phyloP scores from a whole-genome alignment of 2,888 invertebrate genomes.

The Orthosia gracilis region DNA sequence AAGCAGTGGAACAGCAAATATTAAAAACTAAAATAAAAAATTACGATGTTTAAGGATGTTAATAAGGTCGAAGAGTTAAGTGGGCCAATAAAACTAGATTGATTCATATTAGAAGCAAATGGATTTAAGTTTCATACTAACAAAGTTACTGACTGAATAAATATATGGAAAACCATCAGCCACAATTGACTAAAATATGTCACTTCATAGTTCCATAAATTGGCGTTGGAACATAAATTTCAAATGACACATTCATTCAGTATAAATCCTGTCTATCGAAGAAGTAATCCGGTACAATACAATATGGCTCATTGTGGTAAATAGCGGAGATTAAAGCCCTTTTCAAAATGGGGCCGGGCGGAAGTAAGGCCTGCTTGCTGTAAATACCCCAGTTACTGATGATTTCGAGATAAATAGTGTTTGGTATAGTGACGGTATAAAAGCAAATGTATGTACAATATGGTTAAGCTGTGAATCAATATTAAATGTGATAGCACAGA shows the following conservation, averaged over 20 bases:
- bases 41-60: too few species aligned
- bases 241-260: slow-evolving; percentile 38
- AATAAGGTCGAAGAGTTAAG: too few species aligned
- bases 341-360: slow-evolving; percentile 47
- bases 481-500: too few species aligned
- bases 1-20: too few species aligned
- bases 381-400: slow-evolving; percentile 38
- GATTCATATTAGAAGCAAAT: neutral
- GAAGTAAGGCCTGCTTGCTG: slow-evolving; percentile 53
- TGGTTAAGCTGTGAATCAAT: too few species aligned
- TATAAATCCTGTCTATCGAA: slow-evolving; percentile 61
- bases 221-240: slow-evolving; percentile 19
- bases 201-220: slow-evolving; percentile 8
- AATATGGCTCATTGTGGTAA: slow-evolving; percentile 56
- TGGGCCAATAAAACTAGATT: neutral
- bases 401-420: slow-evolving; percentile 13
- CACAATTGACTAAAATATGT: slow-evolving; percentile 1
- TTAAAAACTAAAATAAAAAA: too few species aligned
- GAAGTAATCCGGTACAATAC: slow-evolving; percentile 57
- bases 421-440: slow-evolving; percentile 1
- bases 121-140: neutral
- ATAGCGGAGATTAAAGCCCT: slow-evolving; percentile 67
- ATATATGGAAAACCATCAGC: too few species aligned
- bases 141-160: neutral
- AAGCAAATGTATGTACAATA: neutral